Evolutionary conservation across 2,113 vertebrate species (phyloP), one percentile per base, ranked within the genome.

Genomic region (Xiphophorus hellerii): DNA sequence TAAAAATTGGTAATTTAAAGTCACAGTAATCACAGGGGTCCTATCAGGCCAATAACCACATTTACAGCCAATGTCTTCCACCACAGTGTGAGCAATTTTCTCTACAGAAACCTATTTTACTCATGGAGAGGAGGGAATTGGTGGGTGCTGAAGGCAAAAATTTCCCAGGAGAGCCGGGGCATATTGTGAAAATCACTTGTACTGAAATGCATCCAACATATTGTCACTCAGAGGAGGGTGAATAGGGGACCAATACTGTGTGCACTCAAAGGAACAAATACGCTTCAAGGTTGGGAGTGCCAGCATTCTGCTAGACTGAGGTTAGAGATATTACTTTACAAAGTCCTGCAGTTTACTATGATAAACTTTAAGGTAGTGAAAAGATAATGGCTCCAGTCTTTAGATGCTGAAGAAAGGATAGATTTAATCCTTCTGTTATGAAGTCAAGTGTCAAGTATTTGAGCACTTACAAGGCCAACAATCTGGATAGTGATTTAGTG

Each of bases 161-260:
- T 92, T 92, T 92, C 90, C 91, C 91, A 63, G 73, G 90, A 85
- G 91, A 77, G 51, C 63, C 3, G 60, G 70, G 80, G 82, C 78
- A 85, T 76, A 87, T 85, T 84, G 89, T 84, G 84, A 87, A 89
- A 89, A 87, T 86, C 77, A 81, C 62, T 72, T 30, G 63, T 42
- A 76, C 66, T 86, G 83, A 86, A 90, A 86, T 62, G 70, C 66
- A 44, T 82, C 87, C 80, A 87, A 64, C 31, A 27, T 58, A 86
- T 65, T 85, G 88, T 87, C 87, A 78, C 77, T 87, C 86, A 33
- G 62, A 80, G 25, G 35, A 70, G 64, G 65, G 33, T 5, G 77
- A 71, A 69, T 73, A 71, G 68, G 73, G 80, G 74, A 77, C 76
- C 84, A 80, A 87, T 80, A 80, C 62, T 64, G 69, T 67, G 80